Evolutionary conservation across 2,113 vertebrate genomes (phyloP).

Genomic region (Aphelocoma coerulescens): DNA sequence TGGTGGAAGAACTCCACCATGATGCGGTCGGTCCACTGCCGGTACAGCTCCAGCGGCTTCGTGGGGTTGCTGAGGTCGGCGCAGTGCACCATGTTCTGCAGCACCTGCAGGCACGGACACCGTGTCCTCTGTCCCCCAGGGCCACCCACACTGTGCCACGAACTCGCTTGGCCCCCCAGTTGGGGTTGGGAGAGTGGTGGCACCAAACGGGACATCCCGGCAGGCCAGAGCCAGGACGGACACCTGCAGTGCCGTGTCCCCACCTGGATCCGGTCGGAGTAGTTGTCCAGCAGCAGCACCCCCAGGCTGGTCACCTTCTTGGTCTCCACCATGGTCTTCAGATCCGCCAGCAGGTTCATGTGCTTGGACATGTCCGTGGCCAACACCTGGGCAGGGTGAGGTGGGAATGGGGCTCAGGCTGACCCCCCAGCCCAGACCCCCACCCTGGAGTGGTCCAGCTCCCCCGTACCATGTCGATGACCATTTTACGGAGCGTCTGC

Average conservation of each 20-base stretch:
- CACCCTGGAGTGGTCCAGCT: accelerated
- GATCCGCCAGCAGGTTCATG: constrained; percentile 90
- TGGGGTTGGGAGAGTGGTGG: not conserved
- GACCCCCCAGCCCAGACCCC: not conserved
- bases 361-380: constrained; percentile 97
- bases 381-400: constrained; percentile 74
- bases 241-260: accelerated
- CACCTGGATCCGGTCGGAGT: constrained; percentile 91
- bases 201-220: accelerated
- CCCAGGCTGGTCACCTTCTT: constrained; percentile 93
- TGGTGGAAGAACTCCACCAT: constrained; percentile 92
- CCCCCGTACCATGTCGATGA: constrained; percentile 84
- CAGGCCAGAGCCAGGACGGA: accelerated
- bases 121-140: not conserved
- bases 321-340: constrained; percentile 97
- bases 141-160: not conserved
- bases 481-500: constrained; percentile 86
- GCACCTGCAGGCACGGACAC: constrained; percentile 62
- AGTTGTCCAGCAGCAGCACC: constrained; percentile 89
- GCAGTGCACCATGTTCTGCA: constrained; percentile 93
- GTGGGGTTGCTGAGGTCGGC: constrained; percentile 93
- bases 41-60: constrained; percentile 87
- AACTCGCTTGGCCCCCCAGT: accelerated
- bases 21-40: constrained; percentile 88
- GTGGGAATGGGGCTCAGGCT: not conserved